These are phyloP conservation scores for Euleptes europaea DNA, from an alignment of 2,113 vertebrate species.

Conservation along the genomic window DNA sequence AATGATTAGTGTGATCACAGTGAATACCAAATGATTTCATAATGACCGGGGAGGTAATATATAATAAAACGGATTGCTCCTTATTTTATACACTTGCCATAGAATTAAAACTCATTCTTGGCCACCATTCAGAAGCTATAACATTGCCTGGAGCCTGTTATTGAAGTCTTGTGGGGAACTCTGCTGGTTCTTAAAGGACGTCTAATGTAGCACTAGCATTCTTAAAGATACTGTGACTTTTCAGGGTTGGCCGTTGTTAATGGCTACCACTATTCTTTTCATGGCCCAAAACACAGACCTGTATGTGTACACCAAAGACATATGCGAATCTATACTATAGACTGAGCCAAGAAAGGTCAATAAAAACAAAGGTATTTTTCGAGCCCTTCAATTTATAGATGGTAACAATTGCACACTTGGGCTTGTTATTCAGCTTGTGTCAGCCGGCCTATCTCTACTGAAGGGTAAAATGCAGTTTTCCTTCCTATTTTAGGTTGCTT, in stretches of 20 bases:
- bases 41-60: slow-evolving; percentile 73
- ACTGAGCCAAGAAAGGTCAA: background rate
- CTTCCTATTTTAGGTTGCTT: background rate
- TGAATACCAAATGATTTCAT: slow-evolving; percentile 79
- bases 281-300: background rate
- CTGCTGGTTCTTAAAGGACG: slow-evolving; percentile 2
- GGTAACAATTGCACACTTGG: slow-evolving; percentile 9
- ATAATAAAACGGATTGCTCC: slow-evolving; percentile 69
- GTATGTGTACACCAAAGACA: background rate
- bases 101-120: slow-evolving; percentile 66
- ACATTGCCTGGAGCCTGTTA: slow-evolving; percentile 48
- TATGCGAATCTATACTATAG: background rate
- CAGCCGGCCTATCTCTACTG: background rate
- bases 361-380: slow-evolving; percentile 13
- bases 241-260: background rate
- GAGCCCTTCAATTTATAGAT: slow-evolving; percentile 29
- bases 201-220: slow-evolving; percentile 18
- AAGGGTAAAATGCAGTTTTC: slow-evolving; percentile 16
- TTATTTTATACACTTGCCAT: slow-evolving; percentile 67
- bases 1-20: slow-evolving; percentile 76
- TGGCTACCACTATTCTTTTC: slow-evolving; percentile 4
- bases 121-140: slow-evolving; percentile 61
- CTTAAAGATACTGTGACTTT: background rate
- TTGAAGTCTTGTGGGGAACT: slow-evolving; percentile 42
- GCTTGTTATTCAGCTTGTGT: background rate